phyloP scores from a whole-genome alignment of 2,888 invertebrate genomes.

The Allacma fusca region DNA sequence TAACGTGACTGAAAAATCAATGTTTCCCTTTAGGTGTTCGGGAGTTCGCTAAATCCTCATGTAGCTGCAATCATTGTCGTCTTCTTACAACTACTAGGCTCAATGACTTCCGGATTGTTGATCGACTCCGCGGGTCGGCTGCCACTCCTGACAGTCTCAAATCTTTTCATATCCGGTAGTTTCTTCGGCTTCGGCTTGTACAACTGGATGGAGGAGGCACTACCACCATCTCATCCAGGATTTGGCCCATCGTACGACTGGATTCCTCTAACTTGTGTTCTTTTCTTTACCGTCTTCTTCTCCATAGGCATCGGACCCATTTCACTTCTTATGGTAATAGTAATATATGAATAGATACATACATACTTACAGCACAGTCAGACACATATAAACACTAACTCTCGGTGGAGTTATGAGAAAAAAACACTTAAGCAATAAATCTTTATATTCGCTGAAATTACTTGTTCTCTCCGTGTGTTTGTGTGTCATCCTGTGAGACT shows the following conservation, averaged over 20 bases:
- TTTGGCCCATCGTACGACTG: conserved; percentile 68
- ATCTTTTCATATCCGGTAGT: conserved; percentile 83
- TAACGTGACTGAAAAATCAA: neutral
- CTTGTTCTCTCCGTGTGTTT: conserved; percentile 11
- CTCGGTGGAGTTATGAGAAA: conserved; percentile 3
- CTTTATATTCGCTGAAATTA: conserved; percentile 12
- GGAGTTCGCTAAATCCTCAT: conserved; percentile 74
- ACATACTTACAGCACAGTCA: neutral
- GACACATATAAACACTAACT: neutral
- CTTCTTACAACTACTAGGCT: conserved; percentile 82
- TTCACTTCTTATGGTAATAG: conserved; percentile 74
- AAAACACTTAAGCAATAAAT: conserved; percentile 16
- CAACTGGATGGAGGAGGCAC: conserved; percentile 75
- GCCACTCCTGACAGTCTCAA: conserved; percentile 83
- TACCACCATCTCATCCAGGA: conserved; percentile 64
- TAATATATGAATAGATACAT: neutral
- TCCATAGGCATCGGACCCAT: conserved; percentile 89
- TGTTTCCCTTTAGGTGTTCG: conserved; percentile 55
- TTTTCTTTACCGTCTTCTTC: conserved; percentile 85
- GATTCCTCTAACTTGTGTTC: conserved; percentile 83
- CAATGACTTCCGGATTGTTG: conserved; percentile 79
- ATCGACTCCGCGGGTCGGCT: conserved; percentile 84
- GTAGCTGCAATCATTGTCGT: conserved; percentile 86
- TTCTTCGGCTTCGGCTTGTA: conserved; percentile 84
- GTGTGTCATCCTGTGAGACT: conserved; percentile 8